phyloP scores from a whole-genome alignment of 2,113 vertebrate species.

The Zosterops lateralis region DNA sequence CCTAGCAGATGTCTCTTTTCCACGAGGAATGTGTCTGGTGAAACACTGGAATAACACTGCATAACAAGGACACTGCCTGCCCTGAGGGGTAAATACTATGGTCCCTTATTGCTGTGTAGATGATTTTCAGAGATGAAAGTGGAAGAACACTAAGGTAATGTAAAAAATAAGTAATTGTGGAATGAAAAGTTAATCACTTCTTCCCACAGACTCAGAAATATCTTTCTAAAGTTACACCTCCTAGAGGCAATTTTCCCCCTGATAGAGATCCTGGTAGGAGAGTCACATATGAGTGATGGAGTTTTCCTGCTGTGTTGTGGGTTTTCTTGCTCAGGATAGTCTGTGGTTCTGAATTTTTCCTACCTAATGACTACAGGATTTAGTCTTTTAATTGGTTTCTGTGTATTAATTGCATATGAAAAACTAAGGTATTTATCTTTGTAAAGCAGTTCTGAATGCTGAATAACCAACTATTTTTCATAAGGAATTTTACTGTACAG shows the following conservation, averaged over 20 bases:
- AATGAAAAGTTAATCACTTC: slow-evolving; percentile 27
- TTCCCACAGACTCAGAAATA: not conserved
- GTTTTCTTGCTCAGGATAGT: not conserved
- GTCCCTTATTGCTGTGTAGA: slow-evolving; percentile 6
- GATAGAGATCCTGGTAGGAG: not conserved
- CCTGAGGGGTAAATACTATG: slow-evolving; percentile 36
- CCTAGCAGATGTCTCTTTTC: not conserved
- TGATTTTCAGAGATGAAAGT: not conserved
- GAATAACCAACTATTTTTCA: slow-evolving; percentile 51
- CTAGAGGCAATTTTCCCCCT: not conserved
- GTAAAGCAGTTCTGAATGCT: slow-evolving; percentile 19
- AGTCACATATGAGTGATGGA: not conserved
- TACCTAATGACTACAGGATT: slow-evolving; percentile 17
- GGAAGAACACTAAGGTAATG: not conserved
- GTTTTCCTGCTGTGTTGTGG: slow-evolving; percentile 25
- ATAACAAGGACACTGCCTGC: not conserved
- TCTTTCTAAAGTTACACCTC: slow-evolving; percentile 12
- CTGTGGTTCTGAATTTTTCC: slow-evolving; percentile 18
- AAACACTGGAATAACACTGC: not conserved
- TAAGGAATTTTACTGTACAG: slow-evolving; percentile 1
- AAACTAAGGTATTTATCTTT: slow-evolving; percentile 50
- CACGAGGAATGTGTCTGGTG: not conserved
- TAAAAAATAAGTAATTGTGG: not conserved
- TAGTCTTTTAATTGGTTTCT: slow-evolving; percentile 58
- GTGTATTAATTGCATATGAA: slow-evolving; percentile 53